Percentiles rank a stretch among this genome's conserved stretches.
Evolutionary conservation across 1,140 invertebrate genomes (phyloP).

Genomic region (Hypothenemus hampei): DNA sequence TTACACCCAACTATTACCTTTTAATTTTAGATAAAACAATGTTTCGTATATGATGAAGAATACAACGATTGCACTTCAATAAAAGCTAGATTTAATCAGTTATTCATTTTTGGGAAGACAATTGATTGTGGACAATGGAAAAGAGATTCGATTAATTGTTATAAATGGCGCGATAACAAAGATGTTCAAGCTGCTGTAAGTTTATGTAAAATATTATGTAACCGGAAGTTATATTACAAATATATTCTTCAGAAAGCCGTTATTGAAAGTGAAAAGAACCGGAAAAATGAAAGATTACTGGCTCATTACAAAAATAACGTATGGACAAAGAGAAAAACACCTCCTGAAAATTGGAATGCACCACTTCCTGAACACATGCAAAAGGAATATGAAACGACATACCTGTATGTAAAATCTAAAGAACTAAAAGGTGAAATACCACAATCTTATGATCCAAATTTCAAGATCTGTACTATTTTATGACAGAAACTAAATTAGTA

Average conservation of each 20-base stretch:
- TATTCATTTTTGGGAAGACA: conserved; percentile 70
- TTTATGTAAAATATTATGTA: conserved; percentile 20
- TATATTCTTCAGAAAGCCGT: conserved; percentile 55
- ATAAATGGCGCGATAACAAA: conserved; percentile 57
- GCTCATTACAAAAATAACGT: conserved; percentile 67
- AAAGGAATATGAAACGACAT: conserved; percentile 61
- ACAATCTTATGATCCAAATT: conserved; percentile 30
- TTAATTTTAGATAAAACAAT: conserved; percentile 59
- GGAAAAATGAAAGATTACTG: conserved; percentile 56
- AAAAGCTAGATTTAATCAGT: conserved; percentile 75
- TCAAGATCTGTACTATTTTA: conserved; percentile 30
- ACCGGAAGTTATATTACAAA: background rate
- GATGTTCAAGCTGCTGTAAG: conserved; percentile 64
- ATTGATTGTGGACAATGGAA: conserved; percentile 75
- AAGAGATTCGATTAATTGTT: conserved; percentile 69
- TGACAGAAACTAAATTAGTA: conserved; percentile 10
- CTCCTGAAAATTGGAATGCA: conserved; percentile 72
- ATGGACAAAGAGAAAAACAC: conserved; percentile 69
- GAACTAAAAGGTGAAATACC: conserved; percentile 53
- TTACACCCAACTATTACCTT: background rate
- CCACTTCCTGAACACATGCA: conserved; percentile 70
- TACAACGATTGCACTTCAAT: conserved; percentile 71
- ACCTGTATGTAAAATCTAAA: conserved; percentile 58
- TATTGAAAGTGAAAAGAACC: conserved; percentile 64
- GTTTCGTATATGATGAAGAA: conserved; percentile 70